Percentiles rank a stretch among this genome's conserved stretches.
These are phyloP conservation scores for Quadroppia sp. DNA, from an alignment of 2,888 invertebrate genomes.

Conservation along the genomic window DNA sequence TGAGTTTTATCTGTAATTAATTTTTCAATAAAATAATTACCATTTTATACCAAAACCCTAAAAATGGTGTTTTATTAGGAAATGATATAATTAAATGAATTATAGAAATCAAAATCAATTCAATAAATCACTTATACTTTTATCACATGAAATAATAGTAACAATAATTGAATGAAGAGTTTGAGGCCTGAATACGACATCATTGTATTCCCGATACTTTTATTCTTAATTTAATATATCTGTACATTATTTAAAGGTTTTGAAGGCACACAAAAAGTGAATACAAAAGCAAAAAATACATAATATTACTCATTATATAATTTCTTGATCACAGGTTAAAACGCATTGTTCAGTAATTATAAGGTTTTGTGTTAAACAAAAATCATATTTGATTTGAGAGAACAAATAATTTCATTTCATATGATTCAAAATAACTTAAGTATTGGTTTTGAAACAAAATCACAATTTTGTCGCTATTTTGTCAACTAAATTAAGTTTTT, in stretches of 20 bases:
- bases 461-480: not conserved
- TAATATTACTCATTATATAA: conserved; percentile 19
- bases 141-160: no score
- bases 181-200: no score
- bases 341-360: conserved; percentile 6
- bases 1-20: no score
- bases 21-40: no score
- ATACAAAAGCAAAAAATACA: conserved; percentile 35
- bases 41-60: no score
- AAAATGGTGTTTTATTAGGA: no score
- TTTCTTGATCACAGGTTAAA: conserved; percentile 24
- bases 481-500: not conserved
- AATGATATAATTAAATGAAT: no score
- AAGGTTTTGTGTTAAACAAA: conserved; percentile 1
- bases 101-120: no score
- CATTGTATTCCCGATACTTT: not conserved
- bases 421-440: not conserved
- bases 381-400: not conserved
- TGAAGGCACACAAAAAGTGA: conserved; percentile 32
- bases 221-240: not conserved
- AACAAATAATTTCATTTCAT: not conserved
- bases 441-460: not conserved
- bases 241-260: conserved; percentile 9
- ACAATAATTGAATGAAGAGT: no score
- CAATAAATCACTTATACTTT: no score